Evolutionary conservation across 2,113 vertebrate genomes (phyloP).

Genomic region (Synodontis membranacea): DNA sequence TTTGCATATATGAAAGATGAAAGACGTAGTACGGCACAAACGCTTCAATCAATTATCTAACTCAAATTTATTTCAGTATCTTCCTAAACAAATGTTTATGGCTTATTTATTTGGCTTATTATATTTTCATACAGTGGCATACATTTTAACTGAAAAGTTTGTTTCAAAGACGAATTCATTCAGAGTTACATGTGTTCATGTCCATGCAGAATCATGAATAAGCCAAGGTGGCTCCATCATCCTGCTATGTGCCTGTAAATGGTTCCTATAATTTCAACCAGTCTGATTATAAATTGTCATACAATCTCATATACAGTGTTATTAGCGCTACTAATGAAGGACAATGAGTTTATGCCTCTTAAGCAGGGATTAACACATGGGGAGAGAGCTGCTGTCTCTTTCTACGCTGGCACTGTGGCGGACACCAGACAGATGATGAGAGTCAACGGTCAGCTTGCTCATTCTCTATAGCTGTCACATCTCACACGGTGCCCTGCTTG

Average conservation of each 20-base stretch:
- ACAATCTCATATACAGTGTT: neutral
- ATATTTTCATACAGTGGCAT: neutral
- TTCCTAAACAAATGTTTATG: neutral
- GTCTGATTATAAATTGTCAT: neutral
- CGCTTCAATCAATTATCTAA: neutral
- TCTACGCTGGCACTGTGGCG: constrained; percentile 2
- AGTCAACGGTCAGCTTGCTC: constrained; percentile 40
- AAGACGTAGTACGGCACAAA: neutral
- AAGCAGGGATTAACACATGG: constrained; percentile 27
- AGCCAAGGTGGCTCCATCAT: neutral
- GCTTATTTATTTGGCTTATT: neutral
- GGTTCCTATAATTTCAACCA: neutral
- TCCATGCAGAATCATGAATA: neutral
- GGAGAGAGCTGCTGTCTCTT: constrained; percentile 29
- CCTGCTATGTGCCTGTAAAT: neutral
- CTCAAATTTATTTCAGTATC: too few species aligned
- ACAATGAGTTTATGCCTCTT: constrained; percentile 2
- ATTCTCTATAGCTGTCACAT: constrained; percentile 34
- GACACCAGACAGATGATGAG: constrained; percentile 28
- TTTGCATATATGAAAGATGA: neutral
- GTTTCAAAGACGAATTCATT: neutral
- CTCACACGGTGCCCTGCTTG: constrained; percentile 29
- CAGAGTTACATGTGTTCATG: neutral
- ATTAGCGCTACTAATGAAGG: neutral
- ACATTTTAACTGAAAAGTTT: neutral